These are phyloP conservation scores for Gallinago media DNA, from an alignment of 2,113 vertebrate genomes.

Conservation along the genomic window DNA sequence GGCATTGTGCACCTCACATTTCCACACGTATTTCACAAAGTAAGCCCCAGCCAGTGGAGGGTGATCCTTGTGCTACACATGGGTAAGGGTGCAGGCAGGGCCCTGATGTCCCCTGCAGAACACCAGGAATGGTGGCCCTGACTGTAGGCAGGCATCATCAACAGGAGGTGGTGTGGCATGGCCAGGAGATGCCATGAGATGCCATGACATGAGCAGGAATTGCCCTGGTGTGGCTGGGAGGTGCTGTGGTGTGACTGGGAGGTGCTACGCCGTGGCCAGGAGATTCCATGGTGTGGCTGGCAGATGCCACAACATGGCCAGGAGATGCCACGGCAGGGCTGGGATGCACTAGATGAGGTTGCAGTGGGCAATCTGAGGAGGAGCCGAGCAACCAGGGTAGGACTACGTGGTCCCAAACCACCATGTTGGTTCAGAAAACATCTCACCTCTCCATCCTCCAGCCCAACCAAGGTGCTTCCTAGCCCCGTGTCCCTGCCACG, in stretches of 20 bases:
- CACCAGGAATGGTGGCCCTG: conserved; percentile 89
- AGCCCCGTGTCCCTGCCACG: accelerated
- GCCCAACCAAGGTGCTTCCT: not conserved
- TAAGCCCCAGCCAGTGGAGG: accelerated
- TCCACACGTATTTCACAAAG: too few species aligned
- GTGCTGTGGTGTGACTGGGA: not conserved
- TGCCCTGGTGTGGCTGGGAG: not conserved
- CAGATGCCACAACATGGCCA: accelerated
- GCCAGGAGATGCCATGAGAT: not conserved
- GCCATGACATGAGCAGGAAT: accelerated
- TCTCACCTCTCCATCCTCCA: not conserved
- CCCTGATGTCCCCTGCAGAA: conserved; percentile 75
- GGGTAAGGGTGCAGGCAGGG: not conserved
- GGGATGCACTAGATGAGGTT: not conserved
- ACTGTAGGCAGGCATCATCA: conserved; percentile 79
- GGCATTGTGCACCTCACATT: too few species aligned
- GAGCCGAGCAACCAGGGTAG: accelerated
- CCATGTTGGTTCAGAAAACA: accelerated
- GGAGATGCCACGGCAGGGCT: accelerated
- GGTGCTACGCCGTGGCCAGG: not conserved
- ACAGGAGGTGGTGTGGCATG: not conserved
- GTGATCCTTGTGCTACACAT: accelerated
- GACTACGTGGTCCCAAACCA: accelerated
- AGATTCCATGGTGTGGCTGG: accelerated
- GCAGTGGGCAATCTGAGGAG: not conserved